A percentile compares a stretch with the other conserved stretches of the same genome.
These are phyloP conservation scores for Aphodius sticticus DNA, from an alignment of 2,888 invertebrate species.

Conservation along the genomic window DNA sequence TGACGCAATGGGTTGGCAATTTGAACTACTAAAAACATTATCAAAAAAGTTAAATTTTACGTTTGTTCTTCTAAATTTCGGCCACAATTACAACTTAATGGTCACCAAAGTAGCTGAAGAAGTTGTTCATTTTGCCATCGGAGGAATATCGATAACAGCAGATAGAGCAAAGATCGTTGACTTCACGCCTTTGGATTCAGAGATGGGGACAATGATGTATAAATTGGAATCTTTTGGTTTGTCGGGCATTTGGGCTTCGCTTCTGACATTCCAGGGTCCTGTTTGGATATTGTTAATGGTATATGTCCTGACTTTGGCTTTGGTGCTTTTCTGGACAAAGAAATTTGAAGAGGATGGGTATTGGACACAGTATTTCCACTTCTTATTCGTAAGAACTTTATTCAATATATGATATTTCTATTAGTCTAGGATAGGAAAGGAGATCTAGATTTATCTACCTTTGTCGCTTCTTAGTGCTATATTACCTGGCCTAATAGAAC, in stretches of 20 bases:
- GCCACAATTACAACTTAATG: slow-evolving; percentile 21
- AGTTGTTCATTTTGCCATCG: slow-evolving; percentile 42
- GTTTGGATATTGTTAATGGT: slow-evolving; percentile 37
- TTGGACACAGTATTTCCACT: background rate
- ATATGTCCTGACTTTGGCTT: slow-evolving; percentile 24
- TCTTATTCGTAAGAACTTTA: background rate
- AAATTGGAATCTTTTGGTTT: slow-evolving; percentile 40
- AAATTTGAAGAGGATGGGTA: background rate
- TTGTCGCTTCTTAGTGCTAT: background rate
- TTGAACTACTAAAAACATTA: slow-evolving; percentile 32
- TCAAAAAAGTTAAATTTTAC: background rate
- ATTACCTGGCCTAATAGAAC: too few species aligned
- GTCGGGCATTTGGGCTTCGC: slow-evolving; percentile 32
- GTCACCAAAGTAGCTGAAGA: slow-evolving; percentile 26
- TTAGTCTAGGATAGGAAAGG: background rate
- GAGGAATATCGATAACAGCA: slow-evolving; percentile 41
- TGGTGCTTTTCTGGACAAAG: background rate
- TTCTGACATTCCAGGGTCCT: slow-evolving; percentile 39
- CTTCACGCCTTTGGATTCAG: slow-evolving; percentile 34
- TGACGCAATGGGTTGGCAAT: slow-evolving; percentile 40
- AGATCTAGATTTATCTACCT: too few species aligned
- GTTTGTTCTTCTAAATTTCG: background rate
- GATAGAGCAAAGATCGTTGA: slow-evolving; percentile 35
- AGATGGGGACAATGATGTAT: background rate
- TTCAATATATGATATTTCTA: too few species aligned